Conservation (phyloP, 2,888 invertebrate species). For the Xylophagus ater region DNA sequence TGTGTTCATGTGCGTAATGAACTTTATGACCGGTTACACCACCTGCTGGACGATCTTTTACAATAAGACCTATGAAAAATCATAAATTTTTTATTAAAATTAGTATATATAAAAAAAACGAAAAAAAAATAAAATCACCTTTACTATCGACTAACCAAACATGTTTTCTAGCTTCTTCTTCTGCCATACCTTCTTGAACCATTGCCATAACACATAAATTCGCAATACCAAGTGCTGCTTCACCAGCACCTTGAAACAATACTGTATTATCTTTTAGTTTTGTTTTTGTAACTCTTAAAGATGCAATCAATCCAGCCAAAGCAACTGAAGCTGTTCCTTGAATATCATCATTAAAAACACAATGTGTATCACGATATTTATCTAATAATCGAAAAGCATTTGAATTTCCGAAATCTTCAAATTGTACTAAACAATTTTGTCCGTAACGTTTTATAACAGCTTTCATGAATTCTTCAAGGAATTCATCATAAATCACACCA, state of each 20-base stretch:
- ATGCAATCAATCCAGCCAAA: slow-evolving; percentile 84
- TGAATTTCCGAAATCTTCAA: slow-evolving; percentile 96
- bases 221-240: slow-evolving; percentile 93
- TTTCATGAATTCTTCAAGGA: slow-evolving; percentile 95
- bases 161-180: slow-evolving; percentile 62
- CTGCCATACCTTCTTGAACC: slow-evolving; percentile 67
- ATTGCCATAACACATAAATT: slow-evolving; percentile 86
- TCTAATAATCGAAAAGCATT: slow-evolving; percentile 91
- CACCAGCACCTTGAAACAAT: slow-evolving; percentile 94
- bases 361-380: slow-evolving; percentile 78
- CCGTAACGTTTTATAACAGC: slow-evolving; percentile 78
- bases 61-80: slow-evolving; percentile 60
- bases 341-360: slow-evolving; percentile 99
- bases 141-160: slow-evolving; percentile 96
- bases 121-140: slow-evolving; percentile 12
- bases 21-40: slow-evolving; percentile 70
- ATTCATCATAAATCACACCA: slow-evolving; percentile 79
- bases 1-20: slow-evolving; percentile 66
- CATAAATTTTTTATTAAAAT: not conserved
- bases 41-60: slow-evolving; percentile 73
- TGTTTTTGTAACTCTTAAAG: slow-evolving; percentile 71
- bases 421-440: slow-evolving; percentile 78
- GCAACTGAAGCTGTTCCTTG: slow-evolving; percentile 96
- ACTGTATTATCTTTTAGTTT: slow-evolving; percentile 73
- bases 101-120: not conserved